phyloP scores from a whole-genome alignment of 2,888 invertebrate species.

The Spilarctia lutea region DNA sequence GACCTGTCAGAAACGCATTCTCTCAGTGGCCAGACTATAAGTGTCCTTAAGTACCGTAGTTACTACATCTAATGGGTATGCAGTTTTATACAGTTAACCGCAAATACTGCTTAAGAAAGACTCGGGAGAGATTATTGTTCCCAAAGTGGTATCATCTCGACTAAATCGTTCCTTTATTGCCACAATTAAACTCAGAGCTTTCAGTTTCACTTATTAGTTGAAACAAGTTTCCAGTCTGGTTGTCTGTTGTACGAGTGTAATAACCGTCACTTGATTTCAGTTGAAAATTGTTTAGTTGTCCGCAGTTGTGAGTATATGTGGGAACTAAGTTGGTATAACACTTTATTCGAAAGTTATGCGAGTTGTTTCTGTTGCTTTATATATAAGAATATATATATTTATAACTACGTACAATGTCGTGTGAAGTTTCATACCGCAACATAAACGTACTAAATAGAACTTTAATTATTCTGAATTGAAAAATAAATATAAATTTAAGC shows the following conservation, averaged over 20 bases:
- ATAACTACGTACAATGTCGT: neutral
- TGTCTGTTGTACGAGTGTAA: slow-evolving; percentile 4
- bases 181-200: neutral
- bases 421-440: neutral
- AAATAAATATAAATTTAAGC: neutral
- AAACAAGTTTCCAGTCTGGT: slow-evolving; percentile 5
- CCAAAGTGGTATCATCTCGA: neutral
- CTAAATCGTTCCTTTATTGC: neutral
- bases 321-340: neutral
- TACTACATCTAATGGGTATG: neutral
- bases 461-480: neutral
- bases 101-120: neutral
- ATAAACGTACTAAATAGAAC: neutral
- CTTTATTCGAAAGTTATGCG: neutral
- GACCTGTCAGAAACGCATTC: too few species aligned
- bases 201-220: neutral
- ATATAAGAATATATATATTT: too few species aligned
- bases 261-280: slow-evolving; percentile 14
- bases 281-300: slow-evolving; percentile 5
- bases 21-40: too few species aligned
- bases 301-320: slow-evolving; percentile 5
- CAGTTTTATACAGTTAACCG: neutral
- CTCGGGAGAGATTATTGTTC: neutral
- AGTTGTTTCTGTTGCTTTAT: neutral
- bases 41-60: neutral